phyloP scores from a whole-genome alignment of 2,888 invertebrate species.

The Scaptomyza flava region DNA sequence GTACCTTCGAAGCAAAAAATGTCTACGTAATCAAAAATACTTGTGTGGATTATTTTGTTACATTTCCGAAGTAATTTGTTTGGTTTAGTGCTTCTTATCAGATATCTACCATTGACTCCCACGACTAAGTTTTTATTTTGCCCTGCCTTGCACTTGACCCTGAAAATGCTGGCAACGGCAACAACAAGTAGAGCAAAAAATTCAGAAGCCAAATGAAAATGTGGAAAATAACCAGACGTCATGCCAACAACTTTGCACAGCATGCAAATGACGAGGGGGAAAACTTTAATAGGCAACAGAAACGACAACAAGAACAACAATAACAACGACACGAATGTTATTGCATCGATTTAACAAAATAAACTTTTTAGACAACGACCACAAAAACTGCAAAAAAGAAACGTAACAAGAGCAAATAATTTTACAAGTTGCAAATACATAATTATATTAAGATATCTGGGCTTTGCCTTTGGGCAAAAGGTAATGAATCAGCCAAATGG shows the following conservation, averaged over 20 bases:
- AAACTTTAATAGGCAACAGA: neutral
- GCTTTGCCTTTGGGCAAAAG: neutral
- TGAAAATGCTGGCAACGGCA: conserved; percentile 32
- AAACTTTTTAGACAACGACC: conserved; percentile 20
- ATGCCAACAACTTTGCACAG: conserved; percentile 55
- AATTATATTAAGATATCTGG: conserved; percentile 42
- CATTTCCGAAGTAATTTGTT: conserved; percentile 3
- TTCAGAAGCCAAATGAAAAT: conserved; percentile 25
- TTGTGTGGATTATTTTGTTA: neutral
- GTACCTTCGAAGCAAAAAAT: neutral
- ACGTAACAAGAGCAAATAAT: conserved; percentile 31
- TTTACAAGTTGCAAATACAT: conserved; percentile 31
- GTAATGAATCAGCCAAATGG: conserved; percentile 3
- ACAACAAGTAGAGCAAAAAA: conserved; percentile 22
- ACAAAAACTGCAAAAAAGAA: conserved; percentile 9
- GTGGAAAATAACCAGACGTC: conserved; percentile 72
- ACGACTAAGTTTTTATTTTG: conserved; percentile 6
- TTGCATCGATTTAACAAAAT: conserved; percentile 62
- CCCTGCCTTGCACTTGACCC: conserved; percentile 56
- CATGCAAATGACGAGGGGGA: conserved; percentile 41
- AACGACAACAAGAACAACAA: conserved; percentile 13
- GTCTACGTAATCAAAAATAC: neutral
- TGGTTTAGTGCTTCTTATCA: conserved; percentile 32
- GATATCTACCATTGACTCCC: conserved; percentile 24
- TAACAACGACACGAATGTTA: conserved; percentile 18